These are phyloP conservation scores for Pachyramphus minor DNA, from an alignment of 2,113 vertebrate species.

Conservation along the genomic window DNA sequence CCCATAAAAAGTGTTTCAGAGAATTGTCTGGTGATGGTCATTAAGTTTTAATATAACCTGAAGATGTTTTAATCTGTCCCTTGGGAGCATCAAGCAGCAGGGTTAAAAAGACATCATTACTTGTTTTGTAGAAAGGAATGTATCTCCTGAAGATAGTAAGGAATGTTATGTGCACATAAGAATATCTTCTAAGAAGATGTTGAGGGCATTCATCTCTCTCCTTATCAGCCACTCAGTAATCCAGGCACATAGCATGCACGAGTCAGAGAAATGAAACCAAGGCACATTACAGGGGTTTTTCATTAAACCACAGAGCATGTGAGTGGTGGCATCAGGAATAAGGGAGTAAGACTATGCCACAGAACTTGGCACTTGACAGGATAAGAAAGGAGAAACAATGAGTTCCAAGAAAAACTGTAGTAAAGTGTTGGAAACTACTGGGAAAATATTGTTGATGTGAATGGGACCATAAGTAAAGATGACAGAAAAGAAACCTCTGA, in stretches of 20 bases:
- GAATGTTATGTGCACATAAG: not conserved
- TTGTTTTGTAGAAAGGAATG: not conserved
- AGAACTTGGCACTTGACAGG: not conserved
- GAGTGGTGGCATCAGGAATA: not conserved
- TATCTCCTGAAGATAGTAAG: not conserved
- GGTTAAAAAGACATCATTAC: not conserved
- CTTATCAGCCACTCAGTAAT: not conserved
- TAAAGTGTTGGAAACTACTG: not conserved
- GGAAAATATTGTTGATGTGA: not conserved
- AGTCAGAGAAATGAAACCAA: not conserved
- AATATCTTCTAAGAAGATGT: not conserved
- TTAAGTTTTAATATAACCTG: not conserved
- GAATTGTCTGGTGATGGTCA: not conserved
- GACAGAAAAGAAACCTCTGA: not conserved
- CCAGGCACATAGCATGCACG: not conserved
- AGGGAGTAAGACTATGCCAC: not conserved
- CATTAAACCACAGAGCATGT: not conserved
- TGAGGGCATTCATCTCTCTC: not conserved
- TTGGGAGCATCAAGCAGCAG: not conserved
- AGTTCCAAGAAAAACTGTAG: not conserved
- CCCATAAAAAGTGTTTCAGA: not conserved
- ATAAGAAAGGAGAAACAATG: not conserved
- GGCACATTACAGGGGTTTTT: not conserved
- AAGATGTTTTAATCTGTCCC: not conserved
- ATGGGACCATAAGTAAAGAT: not conserved